Evolutionary conservation across 1,140 invertebrate genomes (phyloP).

Genomic region (Mactra quadrangularis): DNA sequence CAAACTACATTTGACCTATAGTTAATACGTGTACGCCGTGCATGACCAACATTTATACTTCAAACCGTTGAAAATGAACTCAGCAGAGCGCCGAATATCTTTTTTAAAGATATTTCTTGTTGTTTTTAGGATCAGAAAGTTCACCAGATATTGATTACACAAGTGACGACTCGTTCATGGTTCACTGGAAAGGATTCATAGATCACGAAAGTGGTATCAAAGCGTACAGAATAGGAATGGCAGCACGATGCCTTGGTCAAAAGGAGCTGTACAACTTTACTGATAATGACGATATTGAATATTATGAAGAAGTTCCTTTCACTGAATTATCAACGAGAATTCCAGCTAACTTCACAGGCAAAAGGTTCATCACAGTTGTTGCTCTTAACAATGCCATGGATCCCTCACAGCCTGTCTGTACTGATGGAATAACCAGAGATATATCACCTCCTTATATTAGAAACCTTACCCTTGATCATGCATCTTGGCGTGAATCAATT

Average conservation of each 20-base stretch:
- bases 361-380: conserved; percentile 44
- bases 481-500: conserved; percentile 19
- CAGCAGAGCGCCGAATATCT: no score
- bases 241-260: conserved; percentile 36
- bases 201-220: conserved; percentile 70
- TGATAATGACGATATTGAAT: neutral
- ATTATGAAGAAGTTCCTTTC: neutral
- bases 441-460: conserved; percentile 17
- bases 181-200: conserved; percentile 67
- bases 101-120: no score
- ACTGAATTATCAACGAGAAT: conserved; percentile 1
- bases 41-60: no score
- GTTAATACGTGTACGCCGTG: no score
- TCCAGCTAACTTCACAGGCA: conserved; percentile 27
- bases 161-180: conserved; percentile 25
- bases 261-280: conserved; percentile 29
- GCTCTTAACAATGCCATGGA: conserved; percentile 66
- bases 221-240: conserved; percentile 54
- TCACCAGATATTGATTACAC: conserved; percentile 68
- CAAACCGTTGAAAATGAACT: no score
- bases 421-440: conserved; percentile 63
- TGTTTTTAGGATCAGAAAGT: no score
- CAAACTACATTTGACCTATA: no score
- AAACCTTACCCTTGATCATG: conserved; percentile 48
- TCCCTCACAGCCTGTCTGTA: conserved; percentile 59